Conservation (phyloP, 1,140 invertebrate genomes). For the Parapsyche elsis region DNA sequence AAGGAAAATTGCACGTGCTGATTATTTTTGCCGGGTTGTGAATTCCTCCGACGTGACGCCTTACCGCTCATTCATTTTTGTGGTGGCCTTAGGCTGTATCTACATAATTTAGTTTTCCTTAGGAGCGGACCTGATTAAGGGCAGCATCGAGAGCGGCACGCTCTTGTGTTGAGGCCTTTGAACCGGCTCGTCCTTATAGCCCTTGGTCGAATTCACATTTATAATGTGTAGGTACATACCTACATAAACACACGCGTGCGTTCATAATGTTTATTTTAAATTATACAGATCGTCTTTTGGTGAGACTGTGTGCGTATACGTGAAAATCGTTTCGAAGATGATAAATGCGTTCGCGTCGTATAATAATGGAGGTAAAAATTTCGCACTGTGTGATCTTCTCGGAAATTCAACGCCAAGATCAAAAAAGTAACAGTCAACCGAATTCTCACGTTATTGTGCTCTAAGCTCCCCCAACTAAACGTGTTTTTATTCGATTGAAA, state of each 20-base stretch:
- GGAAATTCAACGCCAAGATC: neutral
- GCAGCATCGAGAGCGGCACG: neutral
- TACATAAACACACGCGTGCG: neutral
- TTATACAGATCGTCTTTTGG: constrained; percentile 5
- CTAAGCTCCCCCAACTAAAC: neutral
- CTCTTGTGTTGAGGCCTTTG: neutral
- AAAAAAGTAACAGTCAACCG: neutral
- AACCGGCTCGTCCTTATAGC: neutral
- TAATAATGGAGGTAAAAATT: constrained; percentile 22
- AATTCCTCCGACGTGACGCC: neutral
- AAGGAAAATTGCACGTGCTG: too few species aligned
- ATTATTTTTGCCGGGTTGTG: too few species aligned
- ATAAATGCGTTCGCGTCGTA: constrained; percentile 5
- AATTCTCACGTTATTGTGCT: neutral
- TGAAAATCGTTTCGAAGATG: neutral
- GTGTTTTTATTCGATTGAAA: too few species aligned
- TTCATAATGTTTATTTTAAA: constrained; percentile 7
- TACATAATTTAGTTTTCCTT: neutral
- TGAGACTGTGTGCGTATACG: neutral
- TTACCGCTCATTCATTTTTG: neutral
- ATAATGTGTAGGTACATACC: neutral
- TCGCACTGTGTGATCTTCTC: constrained; percentile 27
- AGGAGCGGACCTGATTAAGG: constrained; percentile 3
- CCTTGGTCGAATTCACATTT: neutral
- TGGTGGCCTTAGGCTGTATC: neutral